These are phyloP conservation scores for Penaeus japonicus DNA, from an alignment of 1,140 invertebrate species.

Conservation along the genomic window DNA sequence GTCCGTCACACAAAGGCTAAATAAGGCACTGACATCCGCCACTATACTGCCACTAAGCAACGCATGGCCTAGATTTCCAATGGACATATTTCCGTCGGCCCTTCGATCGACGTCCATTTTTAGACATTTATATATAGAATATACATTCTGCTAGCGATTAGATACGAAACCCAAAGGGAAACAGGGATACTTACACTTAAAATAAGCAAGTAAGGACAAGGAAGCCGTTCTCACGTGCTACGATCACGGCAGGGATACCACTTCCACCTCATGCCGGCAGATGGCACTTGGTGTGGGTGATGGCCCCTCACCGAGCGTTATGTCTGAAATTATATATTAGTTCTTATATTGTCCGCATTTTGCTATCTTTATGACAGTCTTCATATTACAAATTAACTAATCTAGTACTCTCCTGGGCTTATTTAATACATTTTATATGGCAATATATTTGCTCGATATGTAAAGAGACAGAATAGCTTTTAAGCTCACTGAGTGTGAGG, in stretches of 20 bases:
- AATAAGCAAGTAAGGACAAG: background rate
- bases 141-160: background rate
- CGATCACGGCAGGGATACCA: constrained; percentile 30
- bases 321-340: no score
- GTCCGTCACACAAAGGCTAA: background rate
- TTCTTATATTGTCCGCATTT: background rate
- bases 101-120: background rate
- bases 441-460: no score
- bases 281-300: background rate
- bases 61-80: constrained; percentile 11
- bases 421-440: no score
- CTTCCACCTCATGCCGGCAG: constrained; percentile 33
- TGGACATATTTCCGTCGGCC: no score
- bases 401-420: no score
- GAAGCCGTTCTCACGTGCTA: constrained; percentile 36
- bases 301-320: background rate
- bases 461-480: no score
- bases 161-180: background rate
- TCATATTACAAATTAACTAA: no score
- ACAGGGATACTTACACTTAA: constrained; percentile 22
- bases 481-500: no score
- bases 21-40: constrained; percentile 35
- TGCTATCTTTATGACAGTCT: no score
- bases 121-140: no score
- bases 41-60: background rate